phyloP scores from a whole-genome alignment of 1,140 invertebrate species.

The Trypoxylus dichotomus region DNA sequence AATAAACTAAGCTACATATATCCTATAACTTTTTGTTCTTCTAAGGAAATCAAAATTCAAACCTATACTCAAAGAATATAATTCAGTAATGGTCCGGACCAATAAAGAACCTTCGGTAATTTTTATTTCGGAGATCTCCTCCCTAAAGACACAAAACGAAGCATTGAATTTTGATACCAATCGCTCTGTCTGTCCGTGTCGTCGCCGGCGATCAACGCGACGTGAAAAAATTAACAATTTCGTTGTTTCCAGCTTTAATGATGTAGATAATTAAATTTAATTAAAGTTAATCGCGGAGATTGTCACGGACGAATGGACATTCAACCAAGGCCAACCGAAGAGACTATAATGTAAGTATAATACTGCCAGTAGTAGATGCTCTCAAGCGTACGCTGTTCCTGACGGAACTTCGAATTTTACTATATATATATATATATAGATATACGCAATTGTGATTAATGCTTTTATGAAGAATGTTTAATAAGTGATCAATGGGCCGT shows the following conservation, averaged over 20 bases:
- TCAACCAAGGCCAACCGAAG: neutral
- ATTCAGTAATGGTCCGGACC: neutral
- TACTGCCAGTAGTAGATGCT: neutral
- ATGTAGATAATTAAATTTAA: constrained; percentile 26
- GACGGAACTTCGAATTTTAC: neutral
- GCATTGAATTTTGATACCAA: neutral
- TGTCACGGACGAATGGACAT: neutral
- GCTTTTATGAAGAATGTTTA: neutral
- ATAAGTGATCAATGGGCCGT: neutral
- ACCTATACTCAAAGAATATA: neutral
- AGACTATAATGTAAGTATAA: neutral
- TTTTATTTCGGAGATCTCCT: neutral
- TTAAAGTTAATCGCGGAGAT: constrained; percentile 24
- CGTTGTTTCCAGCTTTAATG: constrained; percentile 19
- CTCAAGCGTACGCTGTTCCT: neutral
- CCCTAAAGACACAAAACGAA: neutral
- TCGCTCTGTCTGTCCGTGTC: neutral
- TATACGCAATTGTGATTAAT: neutral
- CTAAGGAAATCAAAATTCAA: neutral
- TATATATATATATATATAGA: neutral
- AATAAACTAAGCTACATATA: too few relatives aligned
- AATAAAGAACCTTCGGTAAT: neutral
- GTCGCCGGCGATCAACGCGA: neutral
- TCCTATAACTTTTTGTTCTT: too few relatives aligned
- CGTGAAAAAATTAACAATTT: constrained; percentile 23